Base-by-base conservation (phyloP, 1,140 invertebrate genomes). In the Octopus bimaculoides region DNA sequence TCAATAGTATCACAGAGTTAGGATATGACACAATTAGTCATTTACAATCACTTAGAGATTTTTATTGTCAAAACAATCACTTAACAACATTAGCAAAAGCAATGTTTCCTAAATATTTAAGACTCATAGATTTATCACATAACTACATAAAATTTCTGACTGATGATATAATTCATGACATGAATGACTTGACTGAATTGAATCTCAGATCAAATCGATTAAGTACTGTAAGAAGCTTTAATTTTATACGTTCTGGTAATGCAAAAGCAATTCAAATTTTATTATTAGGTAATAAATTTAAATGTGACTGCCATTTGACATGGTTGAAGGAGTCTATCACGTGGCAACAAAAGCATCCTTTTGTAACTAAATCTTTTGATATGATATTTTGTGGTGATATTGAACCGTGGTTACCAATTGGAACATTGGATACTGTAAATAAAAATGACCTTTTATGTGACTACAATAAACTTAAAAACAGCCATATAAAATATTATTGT, bases 221-320 rank as follows among this genome's bases (percentile, higher is more conserved):
- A 12, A 6, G 6, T 14, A 71, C 66, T 6, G 5, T 71, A 10
- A 14, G 3, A 14, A 4, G 26, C 5, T 12, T 4, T 0, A 8
- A 17, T 5, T 14, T 71, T n/a, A 5, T n/a, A 71, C 17, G 8
- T 20, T n/a, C 5, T 71, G 5, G 0, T 20, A 71, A 71, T 6
- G 26, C 5, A 17, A 6, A 12, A 5, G 4, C 26, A 5, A 71
- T 20, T n/a, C 17, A 75, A 5, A 77, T 87, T 73, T 81, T 81
- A 74, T 69, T 86, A 20, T 5, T n/a, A 12, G 82, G 81, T 8
- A 87, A 87, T 77, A 81, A 78, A 10, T 82, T 87, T 12, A 76
- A 77, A 9, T 87, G 86, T 80, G 84, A 86, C 80, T 87, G 86
- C 73, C 73, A 80, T 14, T 74, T 86, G 17, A 78, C 80, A 5